These are phyloP conservation scores for Palythoa grandiflora DNA, from an alignment of 92 coral and sea anemone genomes.

Conservation along the genomic window DNA sequence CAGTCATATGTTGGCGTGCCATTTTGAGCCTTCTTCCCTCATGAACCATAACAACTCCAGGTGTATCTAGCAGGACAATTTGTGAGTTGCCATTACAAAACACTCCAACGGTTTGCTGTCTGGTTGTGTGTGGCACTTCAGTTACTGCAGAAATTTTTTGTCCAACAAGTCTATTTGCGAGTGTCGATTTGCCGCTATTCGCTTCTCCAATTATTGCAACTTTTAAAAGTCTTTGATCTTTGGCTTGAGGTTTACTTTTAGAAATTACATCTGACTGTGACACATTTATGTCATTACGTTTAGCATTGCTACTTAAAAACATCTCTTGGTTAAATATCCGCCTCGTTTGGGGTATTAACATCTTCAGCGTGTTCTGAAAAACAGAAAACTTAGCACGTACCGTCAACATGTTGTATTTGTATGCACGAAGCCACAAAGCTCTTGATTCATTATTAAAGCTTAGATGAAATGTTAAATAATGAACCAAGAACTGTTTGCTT, in stretches of 20 bases:
- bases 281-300: background rate
- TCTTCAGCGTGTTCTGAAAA: conserved; percentile 1
- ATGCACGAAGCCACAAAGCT: background rate
- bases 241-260: background rate
- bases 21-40: conserved; percentile 90
- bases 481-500: no score
- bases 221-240: conserved; percentile 69
- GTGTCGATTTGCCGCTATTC: conserved; percentile 97
- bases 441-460: no score
- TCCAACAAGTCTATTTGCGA: conserved; percentile 86
- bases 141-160: conserved; percentile 96
- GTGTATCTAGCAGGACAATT: conserved; percentile 90
- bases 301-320: background rate
- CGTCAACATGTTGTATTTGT: background rate
- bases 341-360: background rate
- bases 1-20: conserved; percentile 92
- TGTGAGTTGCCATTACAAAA: conserved; percentile 75
- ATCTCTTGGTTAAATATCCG: background rate
- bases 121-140: conserved; percentile 91
- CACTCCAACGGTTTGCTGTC: conserved; percentile 84
- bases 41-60: conserved; percentile 84
- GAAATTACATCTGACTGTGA: background rate
- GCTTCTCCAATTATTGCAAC: conserved; percentile 97
- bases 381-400: background rate
- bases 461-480: background rate